Evolutionary conservation across 2,113 vertebrate species (phyloP), one percentile per base, ranked within the genome.

Genomic region (Indicator indicator): DNA sequence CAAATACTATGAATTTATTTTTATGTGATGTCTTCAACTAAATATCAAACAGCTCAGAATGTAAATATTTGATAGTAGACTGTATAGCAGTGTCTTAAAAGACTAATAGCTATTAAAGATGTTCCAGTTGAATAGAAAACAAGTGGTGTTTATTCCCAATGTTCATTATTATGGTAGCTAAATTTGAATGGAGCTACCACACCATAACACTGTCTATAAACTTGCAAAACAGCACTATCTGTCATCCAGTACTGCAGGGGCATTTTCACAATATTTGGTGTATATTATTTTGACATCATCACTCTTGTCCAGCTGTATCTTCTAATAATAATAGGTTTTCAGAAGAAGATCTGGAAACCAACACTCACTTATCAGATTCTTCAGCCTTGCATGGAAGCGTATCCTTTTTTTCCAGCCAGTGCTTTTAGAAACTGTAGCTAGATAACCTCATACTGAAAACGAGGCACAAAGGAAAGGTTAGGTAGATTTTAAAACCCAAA

Each of bases 61-160:
- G 64, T 83, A 96, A 95, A 93, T 89, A 95, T 91, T 94, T 60
- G 81, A 80, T 26, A 52, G 50, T 14, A 77, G 60, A 68, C 7
- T 50, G 30, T 23, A 83, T 80, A 60, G 81, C 3, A 68, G 54
- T 14, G 20, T 33, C 26, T 62, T 50, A 83, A 68, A 91, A 86
- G 59, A 8, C 33, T 58, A 94, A 69, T 17, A 88, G 28, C 52
- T 89, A 89, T 44, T 68, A 94, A 71, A 77, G 32, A 48, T 3
- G 26, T 23, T 44, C 52, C 33, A 77, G 30, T 16, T 46, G 6
- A 27, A 55, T 0, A 80, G 64, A 62, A 77, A 86, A 56, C 12
- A 86, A 93, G 33, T 9, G 4, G 4, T 76, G 16, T 86, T 94
- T 91, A 86, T 75, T 88, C 72, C 75, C 16, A 1, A 55, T 78